phyloP scores from a whole-genome alignment of 2,113 vertebrate species.

The Hippocampus comes region DNA sequence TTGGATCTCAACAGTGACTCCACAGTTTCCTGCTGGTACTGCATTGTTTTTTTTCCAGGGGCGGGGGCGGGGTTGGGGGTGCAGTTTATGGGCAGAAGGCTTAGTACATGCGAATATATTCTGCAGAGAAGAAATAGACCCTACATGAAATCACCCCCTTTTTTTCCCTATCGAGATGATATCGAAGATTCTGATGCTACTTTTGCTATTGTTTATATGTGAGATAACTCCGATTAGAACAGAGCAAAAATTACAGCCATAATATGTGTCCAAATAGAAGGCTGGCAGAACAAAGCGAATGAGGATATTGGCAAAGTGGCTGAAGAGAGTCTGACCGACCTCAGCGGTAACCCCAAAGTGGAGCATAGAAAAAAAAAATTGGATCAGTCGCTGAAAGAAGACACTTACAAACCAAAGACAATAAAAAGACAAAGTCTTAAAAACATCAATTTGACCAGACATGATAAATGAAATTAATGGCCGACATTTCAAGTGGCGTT shows the following conservation, averaged over 20 bases:
- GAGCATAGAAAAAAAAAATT: neutral
- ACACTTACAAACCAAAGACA: neutral
- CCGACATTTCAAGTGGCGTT: neutral
- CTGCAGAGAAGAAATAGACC: too few relatives aligned
- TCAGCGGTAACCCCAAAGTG: neutral
- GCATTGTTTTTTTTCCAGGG: too few relatives aligned
- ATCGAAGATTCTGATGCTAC: too few relatives aligned
- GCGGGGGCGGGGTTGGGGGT: too few relatives aligned
- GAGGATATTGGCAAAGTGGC: neutral
- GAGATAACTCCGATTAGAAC: neutral
- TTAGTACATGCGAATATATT: too few relatives aligned
- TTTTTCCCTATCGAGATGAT: too few relatives aligned
- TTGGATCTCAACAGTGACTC: too few relatives aligned
- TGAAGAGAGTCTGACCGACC: neutral
- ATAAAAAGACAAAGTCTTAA: neutral
- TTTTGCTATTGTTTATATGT: too few relatives aligned
- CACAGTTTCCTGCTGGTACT: too few relatives aligned
- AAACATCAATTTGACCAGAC: neutral
- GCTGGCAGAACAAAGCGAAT: neutral
- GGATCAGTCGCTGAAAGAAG: neutral
- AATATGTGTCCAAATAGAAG: neutral
- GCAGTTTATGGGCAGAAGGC: too few relatives aligned
- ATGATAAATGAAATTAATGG: neutral
- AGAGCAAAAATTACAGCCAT: neutral
- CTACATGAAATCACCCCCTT: too few relatives aligned